These are phyloP conservation scores for Invenusta paracnida DNA, from an alignment of 2,888 invertebrate genomes.

Conservation along the genomic window DNA sequence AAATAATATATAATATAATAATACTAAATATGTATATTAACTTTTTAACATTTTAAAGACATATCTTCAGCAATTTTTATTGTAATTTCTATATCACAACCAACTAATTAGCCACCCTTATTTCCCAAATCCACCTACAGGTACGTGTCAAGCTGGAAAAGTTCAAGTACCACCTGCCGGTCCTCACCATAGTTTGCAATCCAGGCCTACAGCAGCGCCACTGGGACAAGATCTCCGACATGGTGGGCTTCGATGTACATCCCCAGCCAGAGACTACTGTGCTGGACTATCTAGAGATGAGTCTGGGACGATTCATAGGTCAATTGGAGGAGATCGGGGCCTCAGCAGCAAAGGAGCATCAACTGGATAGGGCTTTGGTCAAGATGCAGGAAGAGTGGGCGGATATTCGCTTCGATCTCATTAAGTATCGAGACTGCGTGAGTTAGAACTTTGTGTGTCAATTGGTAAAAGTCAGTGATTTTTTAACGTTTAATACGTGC, in stretches of 20 bases:
- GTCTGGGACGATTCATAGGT: slow-evolving; percentile 55
- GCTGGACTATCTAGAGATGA: slow-evolving; percentile 76
- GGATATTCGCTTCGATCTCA: slow-evolving; percentile 67
- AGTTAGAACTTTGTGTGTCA: slow-evolving; percentile 44
- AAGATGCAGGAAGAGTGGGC: slow-evolving; percentile 77
- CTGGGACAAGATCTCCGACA: slow-evolving; percentile 68
- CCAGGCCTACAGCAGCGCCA: slow-evolving; percentile 60
- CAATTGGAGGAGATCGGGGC: slow-evolving; percentile 79
- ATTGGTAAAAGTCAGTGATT: background rate
- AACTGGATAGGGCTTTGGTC: slow-evolving; percentile 73
- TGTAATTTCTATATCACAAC: no score
- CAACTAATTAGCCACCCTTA: no score
- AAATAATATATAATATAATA: no score
- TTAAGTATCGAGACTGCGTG: slow-evolving; percentile 69
- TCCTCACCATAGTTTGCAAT: slow-evolving; percentile 60
- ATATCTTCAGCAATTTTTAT: no score
- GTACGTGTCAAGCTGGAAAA: slow-evolving; percentile 73
- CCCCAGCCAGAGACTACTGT: slow-evolving; percentile 68
- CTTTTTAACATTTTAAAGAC: no score
- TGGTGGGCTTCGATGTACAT: slow-evolving; percentile 69
- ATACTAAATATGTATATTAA: no score
- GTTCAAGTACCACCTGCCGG: slow-evolving; percentile 65
- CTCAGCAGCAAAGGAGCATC: slow-evolving; percentile 82
- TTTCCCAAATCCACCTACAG: no score
- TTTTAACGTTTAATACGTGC: no score